These are phyloP conservation scores for Xenopus borealis DNA, from an alignment of 2,113 vertebrate genomes.

Conservation along the genomic window DNA sequence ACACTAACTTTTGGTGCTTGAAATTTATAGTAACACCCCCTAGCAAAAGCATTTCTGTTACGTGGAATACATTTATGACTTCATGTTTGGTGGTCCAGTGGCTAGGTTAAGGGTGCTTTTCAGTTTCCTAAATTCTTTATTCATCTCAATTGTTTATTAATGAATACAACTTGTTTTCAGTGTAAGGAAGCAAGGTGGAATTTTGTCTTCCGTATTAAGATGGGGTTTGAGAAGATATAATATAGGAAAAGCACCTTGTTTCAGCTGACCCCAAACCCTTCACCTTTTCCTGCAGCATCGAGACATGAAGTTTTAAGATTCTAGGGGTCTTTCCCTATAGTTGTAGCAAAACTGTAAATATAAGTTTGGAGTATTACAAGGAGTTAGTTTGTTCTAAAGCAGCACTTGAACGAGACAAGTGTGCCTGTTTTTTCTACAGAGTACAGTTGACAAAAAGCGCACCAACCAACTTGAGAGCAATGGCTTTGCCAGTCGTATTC, in stretches of 20 bases:
- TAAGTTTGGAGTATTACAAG: slow-evolving; percentile 48
- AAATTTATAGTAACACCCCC: slow-evolving; percentile 6
- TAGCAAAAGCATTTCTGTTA: slow-evolving; percentile 11
- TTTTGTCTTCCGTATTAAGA: not conserved
- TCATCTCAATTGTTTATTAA: too few species aligned
- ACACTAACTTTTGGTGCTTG: slow-evolving; percentile 35
- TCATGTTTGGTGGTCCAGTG: slow-evolving; percentile 50
- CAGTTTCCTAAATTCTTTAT: not conserved
- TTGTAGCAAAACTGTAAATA: slow-evolving; percentile 19
- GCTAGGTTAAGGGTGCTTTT: slow-evolving; percentile 50
- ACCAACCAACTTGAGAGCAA: slow-evolving; percentile 91
- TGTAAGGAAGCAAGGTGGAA: too few species aligned
- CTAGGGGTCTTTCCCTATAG: slow-evolving; percentile 18
- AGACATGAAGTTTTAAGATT: slow-evolving; percentile 39
- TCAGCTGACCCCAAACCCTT: slow-evolving; percentile 33
- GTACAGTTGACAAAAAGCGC: slow-evolving; percentile 93
- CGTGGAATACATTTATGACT: slow-evolving; percentile 30
- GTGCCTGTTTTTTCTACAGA: slow-evolving; percentile 99
- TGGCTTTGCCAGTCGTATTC: slow-evolving; percentile 94
- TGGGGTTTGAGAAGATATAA: not conserved
- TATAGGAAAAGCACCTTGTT: slow-evolving; percentile 27
- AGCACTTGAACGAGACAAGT: slow-evolving; percentile 87
- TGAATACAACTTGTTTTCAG: too few species aligned
- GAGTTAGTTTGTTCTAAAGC: slow-evolving; percentile 64
- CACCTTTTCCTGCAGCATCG: slow-evolving; percentile 47